These are phyloP conservation scores for Varanus komodoensis DNA, from an alignment of 2,113 vertebrate species.

Conservation along the genomic window DNA sequence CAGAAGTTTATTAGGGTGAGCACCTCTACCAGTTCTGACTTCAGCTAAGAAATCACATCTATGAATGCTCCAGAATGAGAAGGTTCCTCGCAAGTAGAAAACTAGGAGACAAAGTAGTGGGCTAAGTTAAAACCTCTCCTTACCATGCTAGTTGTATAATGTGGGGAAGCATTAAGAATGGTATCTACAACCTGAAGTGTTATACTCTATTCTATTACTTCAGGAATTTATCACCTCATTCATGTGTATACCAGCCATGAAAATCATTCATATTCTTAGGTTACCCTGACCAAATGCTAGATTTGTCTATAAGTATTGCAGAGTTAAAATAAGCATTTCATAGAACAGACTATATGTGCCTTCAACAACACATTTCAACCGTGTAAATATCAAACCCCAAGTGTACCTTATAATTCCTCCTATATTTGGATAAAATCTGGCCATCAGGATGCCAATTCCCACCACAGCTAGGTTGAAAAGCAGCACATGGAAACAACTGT, in stretches of 20 bases:
- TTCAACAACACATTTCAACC: constrained; percentile 3
- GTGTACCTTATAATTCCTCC: constrained; percentile 93
- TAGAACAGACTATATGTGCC: not conserved
- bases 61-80: not conserved
- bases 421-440: constrained; percentile 94
- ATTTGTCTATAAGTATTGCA: not conserved
- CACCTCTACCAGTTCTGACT: not conserved
- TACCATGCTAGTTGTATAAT: not conserved
- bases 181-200: not conserved
- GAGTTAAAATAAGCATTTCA: not conserved
- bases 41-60: not conserved
- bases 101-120: not conserved
- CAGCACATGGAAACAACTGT: constrained; percentile 88
- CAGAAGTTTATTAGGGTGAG: not conserved
- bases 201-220: not conserved
- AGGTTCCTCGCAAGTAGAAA: not conserved
- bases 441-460: constrained; percentile 88
- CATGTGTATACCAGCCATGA: not conserved
- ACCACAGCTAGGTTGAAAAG: constrained; percentile 86
- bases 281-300: not conserved
- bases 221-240: not conserved
- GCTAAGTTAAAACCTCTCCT: not conserved
- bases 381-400: not conserved
- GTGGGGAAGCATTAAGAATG: not conserved
- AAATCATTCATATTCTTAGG: not conserved